Percentiles rank a stretch among this genome's conserved stretches.
phyloP scores from a whole-genome alignment of 2,888 invertebrate genomes.

The Choreutis nemorana region DNA sequence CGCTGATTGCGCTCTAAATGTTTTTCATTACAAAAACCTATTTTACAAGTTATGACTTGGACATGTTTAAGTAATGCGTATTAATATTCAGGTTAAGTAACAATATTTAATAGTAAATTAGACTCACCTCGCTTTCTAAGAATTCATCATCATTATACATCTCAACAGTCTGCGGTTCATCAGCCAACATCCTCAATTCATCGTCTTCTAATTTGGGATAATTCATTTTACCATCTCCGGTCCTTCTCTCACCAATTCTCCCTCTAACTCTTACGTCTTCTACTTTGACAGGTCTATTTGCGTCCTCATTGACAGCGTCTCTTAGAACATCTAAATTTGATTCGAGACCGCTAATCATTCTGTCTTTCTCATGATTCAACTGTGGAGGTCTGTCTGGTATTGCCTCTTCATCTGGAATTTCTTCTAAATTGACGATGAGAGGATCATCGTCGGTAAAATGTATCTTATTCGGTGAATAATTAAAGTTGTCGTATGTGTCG shows the following conservation, averaged over 20 bases:
- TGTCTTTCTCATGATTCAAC: too few species aligned
- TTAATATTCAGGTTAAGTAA: too few species aligned
- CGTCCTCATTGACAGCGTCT: conserved; percentile 7
- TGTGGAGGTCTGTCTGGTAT: too few species aligned
- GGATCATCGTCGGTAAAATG: not conserved
- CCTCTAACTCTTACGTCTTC: conserved; percentile 9
- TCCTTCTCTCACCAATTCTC: conserved; percentile 7
- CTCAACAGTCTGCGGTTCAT: conserved; percentile 32
- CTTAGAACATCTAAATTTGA: conserved; percentile 19
- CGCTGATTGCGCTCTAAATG: too few species aligned
- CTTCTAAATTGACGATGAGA: not conserved
- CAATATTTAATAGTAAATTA: too few species aligned
- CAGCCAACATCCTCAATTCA: conserved; percentile 40
- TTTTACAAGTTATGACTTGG: too few species aligned
- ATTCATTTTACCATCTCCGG: conserved; percentile 10
- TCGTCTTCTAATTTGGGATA: conserved; percentile 28
- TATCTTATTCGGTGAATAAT: too few species aligned
- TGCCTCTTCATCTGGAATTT: too few species aligned
- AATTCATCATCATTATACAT: conserved; percentile 21
- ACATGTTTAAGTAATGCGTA: too few species aligned
- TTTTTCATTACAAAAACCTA: too few species aligned
- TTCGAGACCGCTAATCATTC: not conserved
- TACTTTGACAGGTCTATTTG: not conserved
- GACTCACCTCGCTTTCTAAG: conserved; percentile 52
- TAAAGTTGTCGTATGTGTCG: too few species aligned